Evolutionary conservation across 2,113 vertebrate species (phyloP), one percentile per base, ranked within the genome.

Genomic region (Neogobius melanostomus): DNA sequence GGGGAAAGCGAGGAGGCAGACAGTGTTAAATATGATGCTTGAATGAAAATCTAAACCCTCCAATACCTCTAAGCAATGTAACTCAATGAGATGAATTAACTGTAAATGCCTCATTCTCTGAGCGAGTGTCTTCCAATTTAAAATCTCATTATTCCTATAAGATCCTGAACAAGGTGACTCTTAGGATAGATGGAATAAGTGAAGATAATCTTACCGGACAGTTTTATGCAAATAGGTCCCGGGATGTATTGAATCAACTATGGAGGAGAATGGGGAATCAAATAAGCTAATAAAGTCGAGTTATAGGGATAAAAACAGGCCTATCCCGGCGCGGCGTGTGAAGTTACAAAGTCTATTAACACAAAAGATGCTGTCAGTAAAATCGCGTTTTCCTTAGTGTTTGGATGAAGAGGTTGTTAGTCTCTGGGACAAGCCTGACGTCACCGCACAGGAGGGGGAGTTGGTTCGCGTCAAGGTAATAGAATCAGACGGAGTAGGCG

Each of bases 131-230:
- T 93, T 90, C 92, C 92, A 93, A 93, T 93, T 93, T 94, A 93
- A 93, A 93, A 94, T 93, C 93, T 93, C 93, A 94, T 94, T 93
- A 93, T 93, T 93, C 92, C 87, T 91, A 92, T 93, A 92, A 92
- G 91, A 93, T 93, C 88, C 93, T 87, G 92, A 93, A 93, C 91
- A 93, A 93, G 92, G 91, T 92, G 91, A 92, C 92, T 92, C 91
- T 91, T 91, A 90, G 90, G 87, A 92, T 90, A 89, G 90, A 93
- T 93, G 88, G 86, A 92, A 93, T 92, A 93, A 93, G 91, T 92
- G 92, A 93, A 92, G 92, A 91, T 92, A 93, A 93, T 93, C 92
- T 93, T 92, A 92, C 90, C 83, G 87, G 92, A 91, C 90, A 93
- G 90, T 93, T 93, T 92, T 93, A 94, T 93, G 92, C 92, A 93